Base-by-base conservation (phyloP, 2,888 invertebrate species). In the Epirrita christyi region DNA sequence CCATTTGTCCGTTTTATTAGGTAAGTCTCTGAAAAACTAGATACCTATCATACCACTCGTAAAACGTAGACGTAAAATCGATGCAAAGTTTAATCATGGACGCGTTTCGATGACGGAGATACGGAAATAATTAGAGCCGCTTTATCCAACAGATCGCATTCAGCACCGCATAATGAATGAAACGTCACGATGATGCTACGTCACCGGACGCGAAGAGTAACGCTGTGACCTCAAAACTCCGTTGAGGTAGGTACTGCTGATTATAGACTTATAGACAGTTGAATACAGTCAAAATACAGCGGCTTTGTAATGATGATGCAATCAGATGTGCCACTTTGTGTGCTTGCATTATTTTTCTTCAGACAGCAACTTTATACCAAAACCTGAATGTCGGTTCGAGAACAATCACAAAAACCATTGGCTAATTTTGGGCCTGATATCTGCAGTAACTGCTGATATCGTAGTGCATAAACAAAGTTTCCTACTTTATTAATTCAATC, bases 71-170 rank as follows among this genome's bases (percentile, higher is more conserved):
- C 49, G 14, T 57, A 59, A 61, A 65, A 64, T 58, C 63, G 61
- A 65, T 61, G 61, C 55, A 49, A 56, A 57, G 53, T 63, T 59
- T 59, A 61, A 64, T 67, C 67, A 63, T 61, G 61, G 56, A 63
- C 46, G 40, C 55, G 54, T 82, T 83, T 81, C 78, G 79, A 85
- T 86, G 83, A 80, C 78, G 78, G 79, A 74, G 80, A 64, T 70
- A 75, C 88, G 89, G 88, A 89, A 89, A 85, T 87, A 89, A 89
- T 89, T 89, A 90, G 86, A 83, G 85, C 66, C 75, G 84, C 83
- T 83, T 81, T 84, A 83, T 85, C 81, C 83, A 77, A 81, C 77
- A 80, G 83, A 86, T 87, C 83, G 84, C 81, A 88, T 88, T 88
- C 86, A 88, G 75, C 46, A 21, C 64, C 69, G 80, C 80, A 84